phyloP scores from a whole-genome alignment of 2,797 vertebrate species.

The Pangasius krempfi region DNA sequence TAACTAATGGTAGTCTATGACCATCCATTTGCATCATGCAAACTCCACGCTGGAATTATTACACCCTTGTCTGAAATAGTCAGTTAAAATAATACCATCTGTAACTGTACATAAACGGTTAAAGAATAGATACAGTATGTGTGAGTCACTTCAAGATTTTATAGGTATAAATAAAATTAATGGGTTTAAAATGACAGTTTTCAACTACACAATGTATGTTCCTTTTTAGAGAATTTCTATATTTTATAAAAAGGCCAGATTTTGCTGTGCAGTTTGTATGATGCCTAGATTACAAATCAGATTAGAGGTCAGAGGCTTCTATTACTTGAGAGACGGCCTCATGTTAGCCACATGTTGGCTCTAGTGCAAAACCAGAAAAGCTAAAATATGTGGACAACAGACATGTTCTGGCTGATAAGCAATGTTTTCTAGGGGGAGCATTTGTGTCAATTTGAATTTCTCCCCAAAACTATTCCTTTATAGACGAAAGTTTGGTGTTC shows the following conservation, averaged over 20 bases:
- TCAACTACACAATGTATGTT: background rate
- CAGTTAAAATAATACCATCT: background rate
- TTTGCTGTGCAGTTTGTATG: constrained; percentile 3
- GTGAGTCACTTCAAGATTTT: background rate
- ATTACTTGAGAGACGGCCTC: background rate
- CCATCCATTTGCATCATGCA: constrained; percentile 19
- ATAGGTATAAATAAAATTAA: background rate
- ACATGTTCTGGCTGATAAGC: background rate
- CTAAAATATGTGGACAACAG: background rate
- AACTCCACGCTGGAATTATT: background rate
- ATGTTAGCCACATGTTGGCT: background rate
- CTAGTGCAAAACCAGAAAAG: background rate
- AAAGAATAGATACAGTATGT: background rate
- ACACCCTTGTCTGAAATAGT: background rate
- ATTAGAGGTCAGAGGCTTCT: background rate
- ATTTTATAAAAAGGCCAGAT: background rate
- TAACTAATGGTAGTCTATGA: background rate
- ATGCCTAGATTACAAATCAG: background rate
- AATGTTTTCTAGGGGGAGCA: background rate
- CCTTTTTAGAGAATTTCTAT: background rate
- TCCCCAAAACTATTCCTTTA: constrained; percentile 5
- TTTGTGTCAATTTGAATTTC: constrained; percentile 8
- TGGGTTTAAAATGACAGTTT: background rate
- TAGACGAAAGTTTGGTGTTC: constrained; percentile 29
- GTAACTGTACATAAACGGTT: too few species aligned